Conservation (phyloP, 2,113 vertebrate genomes). For the Mirza zaza region DNA sequence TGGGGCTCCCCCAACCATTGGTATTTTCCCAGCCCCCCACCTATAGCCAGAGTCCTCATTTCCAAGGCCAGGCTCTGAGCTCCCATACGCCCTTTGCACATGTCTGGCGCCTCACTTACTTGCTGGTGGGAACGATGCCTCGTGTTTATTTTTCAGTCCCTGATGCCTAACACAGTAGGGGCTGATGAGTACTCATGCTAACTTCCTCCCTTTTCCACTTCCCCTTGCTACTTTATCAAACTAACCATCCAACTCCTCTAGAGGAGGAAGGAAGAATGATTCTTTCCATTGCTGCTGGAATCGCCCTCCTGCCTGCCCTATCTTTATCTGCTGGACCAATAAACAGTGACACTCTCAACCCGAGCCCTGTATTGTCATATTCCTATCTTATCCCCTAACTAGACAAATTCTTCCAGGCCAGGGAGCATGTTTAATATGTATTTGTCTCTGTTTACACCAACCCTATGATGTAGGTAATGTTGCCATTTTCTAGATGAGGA, state of each 20-base stretch:
- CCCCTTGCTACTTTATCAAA: background rate
- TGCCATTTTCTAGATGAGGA: background rate
- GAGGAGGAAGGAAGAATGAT: background rate
- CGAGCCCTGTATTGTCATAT: background rate
- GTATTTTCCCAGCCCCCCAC: background rate
- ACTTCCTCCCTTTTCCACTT: background rate
- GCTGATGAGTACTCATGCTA: accelerated
- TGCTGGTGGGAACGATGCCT: too few species aligned
- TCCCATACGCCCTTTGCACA: background rate
- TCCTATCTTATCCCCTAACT: background rate
- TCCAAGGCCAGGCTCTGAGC: background rate
- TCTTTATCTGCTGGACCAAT: background rate
- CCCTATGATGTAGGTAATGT: background rate
- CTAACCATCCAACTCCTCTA: background rate
- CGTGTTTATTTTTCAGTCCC: background rate
- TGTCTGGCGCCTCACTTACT: too few species aligned
- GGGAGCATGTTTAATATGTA: too few species aligned
- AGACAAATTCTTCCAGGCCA: background rate
- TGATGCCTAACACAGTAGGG: too few species aligned
- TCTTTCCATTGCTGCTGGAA: accelerated
- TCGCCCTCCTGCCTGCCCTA: background rate
- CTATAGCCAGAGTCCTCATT: background rate
- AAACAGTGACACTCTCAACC: background rate
- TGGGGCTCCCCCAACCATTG: background rate
- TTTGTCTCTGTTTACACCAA: background rate